These are phyloP conservation scores for Hybognathus amarus DNA, from an alignment of 2,797 vertebrate genomes.

Conservation along the genomic window DNA sequence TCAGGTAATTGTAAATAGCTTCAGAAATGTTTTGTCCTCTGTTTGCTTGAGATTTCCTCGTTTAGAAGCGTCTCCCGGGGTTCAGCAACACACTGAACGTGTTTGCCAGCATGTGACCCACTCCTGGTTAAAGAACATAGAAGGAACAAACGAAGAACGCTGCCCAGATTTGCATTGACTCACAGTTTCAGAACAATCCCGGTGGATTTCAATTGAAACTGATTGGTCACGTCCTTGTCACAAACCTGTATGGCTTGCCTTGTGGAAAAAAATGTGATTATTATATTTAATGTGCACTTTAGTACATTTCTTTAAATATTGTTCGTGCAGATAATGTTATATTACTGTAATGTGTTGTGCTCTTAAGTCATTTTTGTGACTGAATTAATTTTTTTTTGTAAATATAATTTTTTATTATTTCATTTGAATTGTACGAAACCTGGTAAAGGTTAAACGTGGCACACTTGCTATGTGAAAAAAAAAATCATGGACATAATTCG, in stretches of 20 bases:
- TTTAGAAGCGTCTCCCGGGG: conserved; percentile 29
- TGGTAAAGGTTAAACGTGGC: too few species aligned
- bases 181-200: background rate
- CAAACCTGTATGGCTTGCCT: background rate
- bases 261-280: background rate
- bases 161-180: background rate
- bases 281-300: background rate
- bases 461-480: too few species aligned
- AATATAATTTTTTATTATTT: too few species aligned
- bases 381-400: too few species aligned
- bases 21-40: conserved; percentile 50
- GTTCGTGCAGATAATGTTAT: too few species aligned
- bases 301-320: background rate
- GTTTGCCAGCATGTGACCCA: conserved; percentile 12
- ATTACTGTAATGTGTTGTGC: too few species aligned
- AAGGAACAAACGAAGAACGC: background rate
- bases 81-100: conserved; percentile 19
- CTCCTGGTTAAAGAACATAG: background rate
- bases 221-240: background rate
- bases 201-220: background rate
- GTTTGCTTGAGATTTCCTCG: conserved; percentile 45
- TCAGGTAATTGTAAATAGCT: conserved; percentile 57
- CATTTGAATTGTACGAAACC: too few species aligned
- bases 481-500: too few species aligned
- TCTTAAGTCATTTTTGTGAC: too few species aligned